A percentile compares a stretch with the other conserved stretches of the same genome.
These are phyloP conservation scores for Teleogryllus oceanicus DNA, from an alignment of 2,888 invertebrate genomes.

Conservation along the genomic window DNA sequence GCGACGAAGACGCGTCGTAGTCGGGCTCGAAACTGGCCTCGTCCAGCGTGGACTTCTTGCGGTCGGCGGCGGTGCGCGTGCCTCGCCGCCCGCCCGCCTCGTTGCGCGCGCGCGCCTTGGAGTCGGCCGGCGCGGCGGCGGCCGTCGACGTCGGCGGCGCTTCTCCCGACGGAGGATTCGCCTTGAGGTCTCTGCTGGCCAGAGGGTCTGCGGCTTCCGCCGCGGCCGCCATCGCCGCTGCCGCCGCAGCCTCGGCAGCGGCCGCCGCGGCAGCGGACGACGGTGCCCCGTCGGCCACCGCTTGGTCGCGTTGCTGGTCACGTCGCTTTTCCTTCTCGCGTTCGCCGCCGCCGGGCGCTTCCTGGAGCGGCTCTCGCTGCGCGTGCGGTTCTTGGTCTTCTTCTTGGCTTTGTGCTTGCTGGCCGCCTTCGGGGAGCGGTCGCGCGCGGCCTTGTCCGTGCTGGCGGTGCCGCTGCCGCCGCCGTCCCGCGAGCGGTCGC, in stretches of 20 bases:
- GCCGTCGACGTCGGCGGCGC: not conserved
- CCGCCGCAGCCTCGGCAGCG: not conserved
- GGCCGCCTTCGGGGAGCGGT: slow-evolving; percentile 40
- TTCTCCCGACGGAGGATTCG: slow-evolving; percentile 30
- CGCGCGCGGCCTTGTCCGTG: slow-evolving; percentile 38
- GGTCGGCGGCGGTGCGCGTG: slow-evolving; percentile 46
- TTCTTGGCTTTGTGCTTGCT: slow-evolving; percentile 37
- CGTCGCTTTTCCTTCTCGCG: slow-evolving; percentile 34
- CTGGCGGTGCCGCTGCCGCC: too few species aligned
- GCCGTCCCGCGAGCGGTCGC: not conserved
- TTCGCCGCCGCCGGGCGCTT: slow-evolving; percentile 31
- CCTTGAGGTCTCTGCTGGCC: slow-evolving; percentile 44
- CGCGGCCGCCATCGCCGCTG: slow-evolving; percentile 12
- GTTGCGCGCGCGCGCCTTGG: slow-evolving; percentile 39
- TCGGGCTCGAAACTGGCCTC: slow-evolving; percentile 73
- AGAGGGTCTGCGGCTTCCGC: slow-evolving; percentile 36
- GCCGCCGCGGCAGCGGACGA: not conserved
- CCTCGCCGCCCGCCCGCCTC: slow-evolving; percentile 36
- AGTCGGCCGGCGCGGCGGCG: slow-evolving; percentile 19
- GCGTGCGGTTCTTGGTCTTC: slow-evolving; percentile 34
- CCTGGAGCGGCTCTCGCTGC: slow-evolving; percentile 34
- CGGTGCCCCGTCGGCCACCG: not conserved
- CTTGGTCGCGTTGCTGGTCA: slow-evolving; percentile 20
- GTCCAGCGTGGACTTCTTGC: slow-evolving; percentile 65
- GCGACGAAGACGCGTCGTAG: slow-evolving; percentile 63